Evolutionary conservation across 1,140 invertebrate species (phyloP).

Genomic region (Parasteatoda tepidariorum): DNA sequence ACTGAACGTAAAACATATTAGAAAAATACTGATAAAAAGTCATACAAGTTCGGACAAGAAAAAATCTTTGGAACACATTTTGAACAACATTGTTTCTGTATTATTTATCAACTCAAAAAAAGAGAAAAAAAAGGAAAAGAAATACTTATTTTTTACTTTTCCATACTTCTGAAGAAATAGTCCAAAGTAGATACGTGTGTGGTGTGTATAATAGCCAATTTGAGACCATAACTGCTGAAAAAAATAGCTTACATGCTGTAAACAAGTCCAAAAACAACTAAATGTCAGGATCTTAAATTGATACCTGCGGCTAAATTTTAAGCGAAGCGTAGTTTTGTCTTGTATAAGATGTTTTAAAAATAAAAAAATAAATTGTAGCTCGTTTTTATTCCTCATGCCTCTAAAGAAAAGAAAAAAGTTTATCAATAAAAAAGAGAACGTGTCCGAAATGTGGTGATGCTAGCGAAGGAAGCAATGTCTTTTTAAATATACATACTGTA

Average conservation of each 20-base stretch:
- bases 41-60: not conserved
- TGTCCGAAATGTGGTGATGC: conserved; percentile 22
- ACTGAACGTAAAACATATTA: too few relatives aligned
- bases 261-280: conserved; percentile 39
- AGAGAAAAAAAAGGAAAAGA: not conserved
- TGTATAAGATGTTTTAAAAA: not conserved
- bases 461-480: not conserved
- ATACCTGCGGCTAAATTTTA: conserved; percentile 56
- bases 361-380: not conserved
- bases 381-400: conserved; percentile 15
- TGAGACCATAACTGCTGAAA: conserved; percentile 45
- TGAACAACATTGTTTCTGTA: conserved; percentile 39
- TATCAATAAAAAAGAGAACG: conserved; percentile 32
- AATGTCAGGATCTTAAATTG: conserved; percentile 55
- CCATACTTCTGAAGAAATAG: not conserved
- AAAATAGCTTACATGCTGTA: conserved; percentile 40
- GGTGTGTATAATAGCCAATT: conserved; percentile 45
- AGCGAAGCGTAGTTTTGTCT: conserved; percentile 14
- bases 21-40: not conserved
- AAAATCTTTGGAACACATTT: conserved; percentile 1
- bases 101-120: conserved; percentile 44
- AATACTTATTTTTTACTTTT: conserved; percentile 13
- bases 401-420: conserved; percentile 14
- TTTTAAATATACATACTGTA: too few relatives aligned
- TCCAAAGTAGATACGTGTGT: conserved; percentile 10